Base-by-base conservation (phyloP, 1,140 invertebrate genomes). In the Phortica variegata region DNA sequence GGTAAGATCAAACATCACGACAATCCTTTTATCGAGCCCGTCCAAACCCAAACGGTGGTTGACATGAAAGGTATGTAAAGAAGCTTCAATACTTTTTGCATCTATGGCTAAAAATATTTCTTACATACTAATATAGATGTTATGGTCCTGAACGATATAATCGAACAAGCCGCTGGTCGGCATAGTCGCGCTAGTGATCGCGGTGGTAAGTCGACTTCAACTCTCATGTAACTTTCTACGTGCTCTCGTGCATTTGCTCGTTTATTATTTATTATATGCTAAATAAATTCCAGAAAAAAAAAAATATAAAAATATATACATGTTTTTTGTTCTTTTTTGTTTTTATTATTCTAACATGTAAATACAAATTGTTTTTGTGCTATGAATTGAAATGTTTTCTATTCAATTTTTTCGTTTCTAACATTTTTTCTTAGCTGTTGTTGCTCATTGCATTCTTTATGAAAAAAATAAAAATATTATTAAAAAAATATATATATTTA, bases 121-220 rank as follows among this genome's bases (percentile, higher is more conserved):
- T 20, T 0, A 4, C 18, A 5, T 20, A 31, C n/a, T 21, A 21
- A 37, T 83, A 15, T 79, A 97, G 95, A 98, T 84, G 93, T 97
- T 40, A 94, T 97, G 92, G 93, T 97, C 50, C 79, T 98, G 57
- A 96, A 95, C 77, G 93, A 97, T 76, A 95, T 98, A 55, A 93
- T 97, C 57, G 94, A 97, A 77, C 93, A 97, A 81, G 94, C 93
- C 21, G 91, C 89, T 52, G 90, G 89, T 54, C 82, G 88, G 65
- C 87, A 87, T 61, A 93, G 91, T 78, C 83, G 85, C 75, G 84
- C 85, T 33, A 90, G 89, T 68, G 91, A 94, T 56, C 80, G 69
- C 47, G 90, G 88, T 86, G 91, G 91, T 94, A 88, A 85, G 81
- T 79, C 46, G 17, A 26, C 38, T 34, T 40, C 26, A 37, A 40